phyloP scores from a whole-genome alignment of 2,797 vertebrate genomes.

The Gallinago stenura region DNA sequence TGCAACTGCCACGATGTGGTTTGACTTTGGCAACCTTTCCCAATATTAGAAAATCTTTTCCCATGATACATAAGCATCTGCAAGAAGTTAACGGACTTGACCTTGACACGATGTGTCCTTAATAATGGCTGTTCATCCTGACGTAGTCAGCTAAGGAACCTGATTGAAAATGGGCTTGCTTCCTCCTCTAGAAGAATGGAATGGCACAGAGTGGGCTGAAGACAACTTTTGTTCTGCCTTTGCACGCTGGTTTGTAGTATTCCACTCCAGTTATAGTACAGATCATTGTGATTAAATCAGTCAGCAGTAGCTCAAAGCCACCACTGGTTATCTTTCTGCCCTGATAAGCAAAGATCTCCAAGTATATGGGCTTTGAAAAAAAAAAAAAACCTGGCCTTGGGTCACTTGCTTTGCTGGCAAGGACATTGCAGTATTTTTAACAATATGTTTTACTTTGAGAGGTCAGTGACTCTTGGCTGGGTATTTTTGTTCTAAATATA shows the following conservation, averaged over 20 bases:
- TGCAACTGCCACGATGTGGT: rapidly evolving
- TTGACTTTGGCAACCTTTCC: background rate
- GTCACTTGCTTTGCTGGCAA: conserved; percentile 66
- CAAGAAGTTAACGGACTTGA: background rate
- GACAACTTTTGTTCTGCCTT: background rate
- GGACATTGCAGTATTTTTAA: conserved; percentile 70
- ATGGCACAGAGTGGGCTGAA: background rate
- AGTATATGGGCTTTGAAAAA: conserved; percentile 38
- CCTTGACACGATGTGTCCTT: background rate
- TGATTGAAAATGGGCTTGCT: background rate
- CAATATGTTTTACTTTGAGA: conserved; percentile 73
- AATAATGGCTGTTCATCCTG: background rate
- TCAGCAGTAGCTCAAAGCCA: conserved; percentile 79
- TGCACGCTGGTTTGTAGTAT: conserved; percentile 38
- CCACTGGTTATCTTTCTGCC: conserved; percentile 75
- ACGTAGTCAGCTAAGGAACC: rapidly evolving
- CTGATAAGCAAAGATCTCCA: conserved; percentile 74
- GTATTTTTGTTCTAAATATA: conserved; percentile 48
- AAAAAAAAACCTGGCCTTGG: conserved; percentile 35
- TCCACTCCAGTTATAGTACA: conserved; percentile 59
- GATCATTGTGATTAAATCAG: conserved; percentile 74
- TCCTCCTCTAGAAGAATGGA: background rate
- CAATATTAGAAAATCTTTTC: background rate
- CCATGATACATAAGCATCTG: background rate
- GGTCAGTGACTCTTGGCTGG: conserved; percentile 59